Evolutionary conservation across 2,888 invertebrate species (phyloP).

Genomic region (Metopia argyrocephala): DNA sequence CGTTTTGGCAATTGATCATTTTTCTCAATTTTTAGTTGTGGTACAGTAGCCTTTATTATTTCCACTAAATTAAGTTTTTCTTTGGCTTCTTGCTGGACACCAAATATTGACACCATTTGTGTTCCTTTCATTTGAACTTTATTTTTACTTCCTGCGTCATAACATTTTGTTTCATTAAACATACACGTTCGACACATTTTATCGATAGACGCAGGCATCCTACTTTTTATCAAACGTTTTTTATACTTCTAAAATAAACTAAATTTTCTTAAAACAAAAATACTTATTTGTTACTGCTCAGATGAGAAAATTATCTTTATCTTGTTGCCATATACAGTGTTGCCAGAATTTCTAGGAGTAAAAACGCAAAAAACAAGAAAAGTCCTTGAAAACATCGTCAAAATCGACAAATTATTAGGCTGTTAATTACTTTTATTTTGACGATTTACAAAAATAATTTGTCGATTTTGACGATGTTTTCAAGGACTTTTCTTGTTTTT

Average conservation of each 20-base stretch:
- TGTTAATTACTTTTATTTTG: too few relatives aligned
- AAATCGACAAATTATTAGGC: too few relatives aligned
- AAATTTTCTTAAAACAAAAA: background rate
- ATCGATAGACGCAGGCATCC: constrained; percentile 35
- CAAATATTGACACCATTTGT: constrained; percentile 48
- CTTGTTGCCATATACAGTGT: constrained; percentile 11
- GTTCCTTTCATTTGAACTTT: constrained; percentile 34
- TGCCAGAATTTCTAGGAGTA: too few relatives aligned
- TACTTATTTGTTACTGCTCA: constrained; percentile 5
- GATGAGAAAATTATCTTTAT: background rate
- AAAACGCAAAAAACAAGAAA: too few relatives aligned
- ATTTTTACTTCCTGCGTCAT: constrained; percentile 22
- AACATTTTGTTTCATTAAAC: constrained; percentile 28
- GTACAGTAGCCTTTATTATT: constrained; percentile 39
- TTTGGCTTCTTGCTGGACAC: constrained; percentile 33
- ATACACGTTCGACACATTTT: constrained; percentile 49
- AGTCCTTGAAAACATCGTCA: too few relatives aligned
- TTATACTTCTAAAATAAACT: background rate
- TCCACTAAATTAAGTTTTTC: constrained; percentile 36
- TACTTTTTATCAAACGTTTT: background rate
- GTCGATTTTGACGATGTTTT: too few relatives aligned
- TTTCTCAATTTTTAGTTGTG: constrained; percentile 45
- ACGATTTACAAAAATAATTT: too few relatives aligned
- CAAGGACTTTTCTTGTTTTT: too few relatives aligned
- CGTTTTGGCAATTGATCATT: constrained; percentile 50